These are phyloP conservation scores for Columbina picui DNA, from an alignment of 2,113 vertebrate genomes.

Conservation along the genomic window DNA sequence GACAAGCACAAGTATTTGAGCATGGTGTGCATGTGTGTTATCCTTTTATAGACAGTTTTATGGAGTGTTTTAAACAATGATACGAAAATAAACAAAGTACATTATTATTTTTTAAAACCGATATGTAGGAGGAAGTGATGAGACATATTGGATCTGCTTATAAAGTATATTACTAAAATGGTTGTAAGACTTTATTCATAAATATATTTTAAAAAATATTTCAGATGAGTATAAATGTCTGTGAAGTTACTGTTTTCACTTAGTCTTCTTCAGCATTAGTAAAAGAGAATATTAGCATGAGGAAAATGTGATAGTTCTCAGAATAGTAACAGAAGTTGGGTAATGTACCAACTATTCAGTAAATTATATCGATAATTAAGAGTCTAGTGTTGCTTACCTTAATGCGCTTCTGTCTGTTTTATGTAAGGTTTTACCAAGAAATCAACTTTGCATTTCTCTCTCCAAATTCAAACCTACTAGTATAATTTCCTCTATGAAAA, in stretches of 20 bases:
- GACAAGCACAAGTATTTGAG: neutral
- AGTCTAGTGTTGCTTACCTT: conserved; percentile 65
- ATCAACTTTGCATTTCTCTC: conserved; percentile 27
- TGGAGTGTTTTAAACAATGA: neutral
- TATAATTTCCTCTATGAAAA: conserved; percentile 70
- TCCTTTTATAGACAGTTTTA: neutral
- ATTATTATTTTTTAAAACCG: conserved; percentile 29
- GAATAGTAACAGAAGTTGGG: conserved; percentile 60
- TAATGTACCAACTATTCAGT: conserved; percentile 49
- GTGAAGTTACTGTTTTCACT: conserved; percentile 47
- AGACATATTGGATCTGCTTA: conserved; percentile 49
- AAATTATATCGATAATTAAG: conserved; percentile 46
- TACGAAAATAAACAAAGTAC: conserved; percentile 1
- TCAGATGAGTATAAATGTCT: conserved; percentile 66
- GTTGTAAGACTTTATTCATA: conserved; percentile 68
- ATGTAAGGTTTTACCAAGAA: conserved; percentile 71
- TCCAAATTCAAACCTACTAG: conserved; percentile 2
- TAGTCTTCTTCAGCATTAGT: conserved; percentile 54
- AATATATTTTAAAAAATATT: conserved; percentile 68
- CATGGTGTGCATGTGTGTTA: neutral
- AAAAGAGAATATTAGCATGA: conserved; percentile 65
- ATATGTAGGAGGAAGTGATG: conserved; percentile 33
- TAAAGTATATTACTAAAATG: conserved; percentile 66
- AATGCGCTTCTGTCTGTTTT: conserved; percentile 68
- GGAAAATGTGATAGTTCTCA: conserved; percentile 35